Evolutionary conservation across 2,888 invertebrate genomes (phyloP).

Genomic region (Hemaris fuciformis): DNA sequence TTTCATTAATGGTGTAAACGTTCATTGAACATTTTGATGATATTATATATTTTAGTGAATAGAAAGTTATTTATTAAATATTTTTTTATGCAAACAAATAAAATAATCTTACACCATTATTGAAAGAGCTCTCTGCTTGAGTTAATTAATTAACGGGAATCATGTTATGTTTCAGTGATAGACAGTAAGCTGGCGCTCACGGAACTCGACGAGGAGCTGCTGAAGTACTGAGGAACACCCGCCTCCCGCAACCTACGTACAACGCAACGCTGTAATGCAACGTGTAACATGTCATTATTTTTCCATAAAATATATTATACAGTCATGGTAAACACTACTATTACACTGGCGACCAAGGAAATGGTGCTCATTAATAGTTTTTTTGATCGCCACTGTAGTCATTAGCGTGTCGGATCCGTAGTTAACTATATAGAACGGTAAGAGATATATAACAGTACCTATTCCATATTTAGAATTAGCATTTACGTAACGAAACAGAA

Average conservation of each 20-base stretch:
- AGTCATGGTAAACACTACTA: not conserved
- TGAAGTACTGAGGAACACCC: constrained; percentile 59
- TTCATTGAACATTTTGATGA: not conserved
- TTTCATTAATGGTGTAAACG: not conserved
- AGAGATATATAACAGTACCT: constrained; percentile 2
- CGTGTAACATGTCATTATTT: constrained; percentile 8
- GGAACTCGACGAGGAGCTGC: constrained; percentile 65
- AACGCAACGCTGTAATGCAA: constrained; percentile 14
- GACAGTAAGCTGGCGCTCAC: constrained; percentile 76
- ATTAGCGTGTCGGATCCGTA: not conserved
- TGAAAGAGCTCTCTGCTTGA: not conserved
- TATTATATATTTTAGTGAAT: too few relatives aligned
- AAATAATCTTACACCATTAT: not conserved
- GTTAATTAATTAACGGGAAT: not conserved
- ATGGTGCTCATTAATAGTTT: constrained; percentile 8
- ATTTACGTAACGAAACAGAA: not conserved
- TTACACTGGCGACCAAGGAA: constrained; percentile 7
- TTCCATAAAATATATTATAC: not conserved
- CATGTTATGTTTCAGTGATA: constrained; percentile 59
- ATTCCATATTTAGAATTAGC: not conserved
- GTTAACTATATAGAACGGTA: not conserved
- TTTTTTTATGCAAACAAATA: not conserved
- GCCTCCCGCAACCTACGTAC: constrained; percentile 22
- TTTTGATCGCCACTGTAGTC: constrained; percentile 7
- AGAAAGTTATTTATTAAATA: too few relatives aligned